Base-by-base conservation (phyloP, 2,113 vertebrate genomes). In the Triplophysa rosa region DNA sequence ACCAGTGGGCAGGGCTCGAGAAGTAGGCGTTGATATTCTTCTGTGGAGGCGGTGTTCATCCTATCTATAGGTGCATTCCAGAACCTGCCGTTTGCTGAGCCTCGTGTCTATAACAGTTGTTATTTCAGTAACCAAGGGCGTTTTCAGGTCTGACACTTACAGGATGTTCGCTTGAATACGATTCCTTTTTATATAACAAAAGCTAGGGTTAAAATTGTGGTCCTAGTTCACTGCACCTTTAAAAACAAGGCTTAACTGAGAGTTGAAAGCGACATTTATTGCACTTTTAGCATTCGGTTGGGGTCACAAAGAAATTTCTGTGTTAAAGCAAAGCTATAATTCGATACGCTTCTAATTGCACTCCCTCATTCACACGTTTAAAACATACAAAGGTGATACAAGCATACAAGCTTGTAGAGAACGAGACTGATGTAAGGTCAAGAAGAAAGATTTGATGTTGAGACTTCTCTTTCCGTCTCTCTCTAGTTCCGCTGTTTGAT, bases 401-500 rank as follows among this genome's bases (percentile, higher is more conserved):
- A 84, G 72, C 64, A 80, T 67, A 71, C 49, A 54, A 77, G 61
- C 70, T 75, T 84, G 49, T 77, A 74, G 80, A 24, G 21, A n/a
- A 26, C 12, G 4, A 19, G 49, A 10, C 67, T 62, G 67, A 73
- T 56, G 49, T 49, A 49, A 29, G 40, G 17, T 64, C 40, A 80
- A 58, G 63, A 77, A 26, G 29, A 68, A 10, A 21, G 72, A 17
- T 52, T n/a, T 16, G 72, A 40, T 42, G 67, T 72, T 77, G 79
- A 73, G 80, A 87, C 71, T 81, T 82, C 71, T 69, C 75, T 81
- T 80, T 29, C 8, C 16, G 7, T 81, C 77, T 33, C 21, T 80
- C 56, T 83, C 72, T 49, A 24, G 45, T 26, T 75, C 62, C 5
- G 29, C 84, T 85, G 71, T 88, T 88, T 87, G 84, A 89, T 90